Conservation (phyloP, 2,797 vertebrate species). For the Crenuchus spilurus region DNA sequence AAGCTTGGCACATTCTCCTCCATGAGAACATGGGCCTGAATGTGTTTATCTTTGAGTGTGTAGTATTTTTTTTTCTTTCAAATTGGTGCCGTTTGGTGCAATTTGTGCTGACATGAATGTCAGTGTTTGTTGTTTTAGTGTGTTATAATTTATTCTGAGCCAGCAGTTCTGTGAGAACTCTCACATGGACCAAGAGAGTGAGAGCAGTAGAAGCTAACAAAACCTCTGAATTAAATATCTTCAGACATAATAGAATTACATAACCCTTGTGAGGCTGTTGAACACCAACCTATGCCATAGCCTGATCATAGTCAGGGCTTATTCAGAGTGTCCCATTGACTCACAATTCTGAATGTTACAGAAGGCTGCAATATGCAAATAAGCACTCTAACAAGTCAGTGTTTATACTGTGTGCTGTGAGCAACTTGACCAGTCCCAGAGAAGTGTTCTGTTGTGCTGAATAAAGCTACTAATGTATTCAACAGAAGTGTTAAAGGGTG, state of each 20-base stretch:
- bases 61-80: conserved; percentile 5
- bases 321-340: no score
- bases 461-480: no score
- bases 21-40: neutral
- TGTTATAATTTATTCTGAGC: neutral
- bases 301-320: neutral
- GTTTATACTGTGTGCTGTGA: no score
- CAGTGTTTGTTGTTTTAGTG: neutral
- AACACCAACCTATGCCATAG: neutral
- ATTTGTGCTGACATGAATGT: conserved; percentile 2
- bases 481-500: no score
- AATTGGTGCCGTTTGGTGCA: conserved; percentile 5
- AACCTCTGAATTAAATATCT: neutral
- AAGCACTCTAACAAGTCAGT: no score
- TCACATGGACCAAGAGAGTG: neutral
- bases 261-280: neutral
- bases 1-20: conserved; percentile 1
- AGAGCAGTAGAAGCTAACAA: neutral
- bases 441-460: no score
- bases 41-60: conserved; percentile 25
- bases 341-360: no score
- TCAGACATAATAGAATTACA: neutral
- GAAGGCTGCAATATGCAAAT: no score
- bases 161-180: neutral
- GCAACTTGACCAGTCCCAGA: no score